Evolutionary conservation across 2,797 vertebrate species (phyloP), one percentile per base, ranked within the genome.

Genomic region (Antennarius maculatus): DNA sequence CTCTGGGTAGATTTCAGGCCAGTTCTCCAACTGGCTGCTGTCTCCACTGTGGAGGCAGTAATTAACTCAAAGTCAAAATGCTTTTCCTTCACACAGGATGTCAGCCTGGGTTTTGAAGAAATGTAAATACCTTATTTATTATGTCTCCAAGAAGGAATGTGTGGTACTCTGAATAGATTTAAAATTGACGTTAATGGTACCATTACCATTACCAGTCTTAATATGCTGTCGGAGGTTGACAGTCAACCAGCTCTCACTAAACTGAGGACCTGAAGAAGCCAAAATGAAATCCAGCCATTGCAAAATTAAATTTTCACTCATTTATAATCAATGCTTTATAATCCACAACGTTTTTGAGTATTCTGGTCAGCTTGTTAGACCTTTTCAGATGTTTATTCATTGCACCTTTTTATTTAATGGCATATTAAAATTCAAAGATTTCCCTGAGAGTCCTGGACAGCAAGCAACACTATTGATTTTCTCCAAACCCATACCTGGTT

Each of bases 1-100:
- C 90, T 87, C 81, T 81, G 89, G 91, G 84, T 67, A 81, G 84
- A 77, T 89, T 85, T 85, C 69, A 76, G 81, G 84, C 89, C 86
- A 84, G 88, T 83, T 79, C 68, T 87, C 88, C 79, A 85, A 79
- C 71, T 86, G 80, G 77, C 77, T 85, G 66, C 71, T 51, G 67
- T 77, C 86, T 88, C 85, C 76, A 71, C 62, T 16, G 48, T 16
- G 7, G 58, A 39, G 67, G 81, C 70, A 74, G 78, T 74, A 64
- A 72, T 82, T 69, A 67, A 79, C 80, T 86, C 54, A 80, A 76
- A 71, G 62, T 81, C 74, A 78, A 84, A 75, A 76, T 65, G 60
- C 48, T 34, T 54, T 77, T 77, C 64, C 53, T 71, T 78, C 65
- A 45, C 16, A 50, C 66, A 65, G 58, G 67, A 77, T 73, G 68